Base-by-base conservation (phyloP, 2,797 vertebrate species). In the Tarsius wallacei region DNA sequence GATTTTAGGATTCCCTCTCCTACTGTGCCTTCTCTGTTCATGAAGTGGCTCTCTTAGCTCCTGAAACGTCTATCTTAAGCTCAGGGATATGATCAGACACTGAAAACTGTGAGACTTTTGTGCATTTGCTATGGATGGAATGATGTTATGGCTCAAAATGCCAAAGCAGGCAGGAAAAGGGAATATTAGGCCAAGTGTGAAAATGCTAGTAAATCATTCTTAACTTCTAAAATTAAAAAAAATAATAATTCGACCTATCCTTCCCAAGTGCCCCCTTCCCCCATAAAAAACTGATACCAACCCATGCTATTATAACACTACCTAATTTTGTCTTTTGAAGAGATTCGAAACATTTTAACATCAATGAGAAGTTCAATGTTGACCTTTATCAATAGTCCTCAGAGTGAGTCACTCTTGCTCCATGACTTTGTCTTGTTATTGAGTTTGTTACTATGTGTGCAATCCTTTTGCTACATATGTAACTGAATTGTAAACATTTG, bases 111-210 rank as follows among this genome's bases (percentile, higher is more conserved):
- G 61, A 90, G 17, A 51, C 7, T 36, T 95, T 70, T 22, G 6
- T 59, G 42, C 9, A 49, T 94, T 96, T 91, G 16, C 47, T 95
- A 7, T 94, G 51, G 1, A 31, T 95, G n/a, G 84, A 66, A 36
- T 61, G 9, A 7, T 36, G 11, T 51, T 59, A 82, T 59, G n/a
- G 80, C 49, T 31, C 77, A 12, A 66, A 33, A 13, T 22, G 31
- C 36, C 63, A 66, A 76, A 85, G 51, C 36, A 16, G n/a, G 59
- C 74, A 49, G 26, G 8, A 49, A 92, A 82, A 64, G 2, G 26
- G 14, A 84, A 53, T 0, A 76, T 68, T 17, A 89, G 74, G 19
- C 7, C 2, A 57, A 68, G 5, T 49, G 14, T 70, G 11, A 26
- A 86, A 90, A 86, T 55, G 13, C 9, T 78, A 17, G 4, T 42